Evolutionary conservation across 1,140 invertebrate genomes (phyloP).

Genomic region (Myzus persicae): DNA sequence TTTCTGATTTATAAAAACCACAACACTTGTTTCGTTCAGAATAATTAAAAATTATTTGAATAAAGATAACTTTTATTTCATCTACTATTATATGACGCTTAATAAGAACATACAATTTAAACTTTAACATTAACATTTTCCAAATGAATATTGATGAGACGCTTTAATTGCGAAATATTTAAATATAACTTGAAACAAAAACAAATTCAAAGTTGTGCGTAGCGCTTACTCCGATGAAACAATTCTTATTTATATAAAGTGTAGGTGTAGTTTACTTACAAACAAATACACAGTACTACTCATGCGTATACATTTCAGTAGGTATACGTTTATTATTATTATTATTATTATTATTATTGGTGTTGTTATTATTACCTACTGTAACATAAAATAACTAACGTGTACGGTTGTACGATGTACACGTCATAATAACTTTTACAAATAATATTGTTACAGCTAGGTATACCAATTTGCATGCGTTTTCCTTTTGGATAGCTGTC

Average conservation of each 20-base stretch:
- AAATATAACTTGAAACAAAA: background rate
- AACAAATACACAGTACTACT: background rate
- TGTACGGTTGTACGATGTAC: background rate
- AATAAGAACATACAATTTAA: conserved; percentile 29
- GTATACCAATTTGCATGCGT: background rate
- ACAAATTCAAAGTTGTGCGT: background rate
- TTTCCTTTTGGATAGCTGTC: background rate
- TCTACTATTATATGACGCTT: background rate
- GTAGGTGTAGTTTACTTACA: background rate
- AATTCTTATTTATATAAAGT: background rate
- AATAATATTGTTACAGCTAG: background rate
- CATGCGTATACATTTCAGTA: background rate
- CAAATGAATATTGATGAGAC: conserved; percentile 31
- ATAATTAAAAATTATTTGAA: background rate
- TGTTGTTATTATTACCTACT: background rate
- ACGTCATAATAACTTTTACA: background rate
- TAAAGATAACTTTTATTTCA: background rate
- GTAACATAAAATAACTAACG: background rate
- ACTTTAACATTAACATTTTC: conserved; percentile 16
- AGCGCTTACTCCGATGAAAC: background rate
- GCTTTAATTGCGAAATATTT: background rate
- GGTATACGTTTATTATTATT: background rate
- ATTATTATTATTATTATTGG: background rate
- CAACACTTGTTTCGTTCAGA: background rate
- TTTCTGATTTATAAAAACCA: background rate